A percentile compares a stretch with the other conserved stretches of the same genome.
phyloP scores from a whole-genome alignment of 2,888 invertebrate genomes.

The Lycia hirtaria region DNA sequence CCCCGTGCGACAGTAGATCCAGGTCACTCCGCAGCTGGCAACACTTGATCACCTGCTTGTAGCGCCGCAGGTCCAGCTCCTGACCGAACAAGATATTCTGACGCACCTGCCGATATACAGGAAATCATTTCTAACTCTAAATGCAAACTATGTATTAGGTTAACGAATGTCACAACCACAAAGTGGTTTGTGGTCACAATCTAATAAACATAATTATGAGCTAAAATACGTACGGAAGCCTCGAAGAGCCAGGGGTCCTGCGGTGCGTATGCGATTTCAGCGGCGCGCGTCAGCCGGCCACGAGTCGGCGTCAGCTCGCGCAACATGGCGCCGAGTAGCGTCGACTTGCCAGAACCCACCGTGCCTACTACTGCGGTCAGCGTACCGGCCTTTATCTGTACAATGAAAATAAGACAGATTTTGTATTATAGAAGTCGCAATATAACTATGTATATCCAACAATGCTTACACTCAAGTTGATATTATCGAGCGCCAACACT shows the following conservation, averaged over 20 bases:
- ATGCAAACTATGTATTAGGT: too few relatives aligned
- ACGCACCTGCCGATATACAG: constrained; percentile 77
- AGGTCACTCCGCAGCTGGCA: constrained; percentile 87
- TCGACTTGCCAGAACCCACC: constrained; percentile 91
- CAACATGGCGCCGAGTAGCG: constrained; percentile 89
- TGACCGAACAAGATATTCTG: constrained; percentile 93
- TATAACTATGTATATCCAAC: not conserved
- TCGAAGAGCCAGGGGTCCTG: constrained; percentile 90
- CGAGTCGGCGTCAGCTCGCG: constrained; percentile 87
- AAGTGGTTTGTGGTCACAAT: not conserved
- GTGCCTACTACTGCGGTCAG: constrained; percentile 89
- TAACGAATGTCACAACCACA: too few relatives aligned
- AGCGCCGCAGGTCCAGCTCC: constrained; percentile 82
- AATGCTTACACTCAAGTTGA: constrained; percentile 72
- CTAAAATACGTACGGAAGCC: constrained; percentile 65
- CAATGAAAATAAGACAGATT: not conserved
- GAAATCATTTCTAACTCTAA: too few relatives aligned
- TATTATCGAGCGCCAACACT: constrained; percentile 69
- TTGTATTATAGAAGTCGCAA: not conserved
- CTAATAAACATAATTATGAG: too few relatives aligned
- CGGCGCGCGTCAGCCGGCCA: constrained; percentile 84
- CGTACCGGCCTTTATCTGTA: constrained; percentile 71
- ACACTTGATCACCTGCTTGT: constrained; percentile 83
- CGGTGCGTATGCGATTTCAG: constrained; percentile 85
- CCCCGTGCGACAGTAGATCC: constrained; percentile 87